A percentile compares a stretch with the other conserved stretches of the same genome.
These are phyloP conservation scores for Andrena bicolor DNA, from an alignment of 2,888 invertebrate genomes.

Conservation along the genomic window DNA sequence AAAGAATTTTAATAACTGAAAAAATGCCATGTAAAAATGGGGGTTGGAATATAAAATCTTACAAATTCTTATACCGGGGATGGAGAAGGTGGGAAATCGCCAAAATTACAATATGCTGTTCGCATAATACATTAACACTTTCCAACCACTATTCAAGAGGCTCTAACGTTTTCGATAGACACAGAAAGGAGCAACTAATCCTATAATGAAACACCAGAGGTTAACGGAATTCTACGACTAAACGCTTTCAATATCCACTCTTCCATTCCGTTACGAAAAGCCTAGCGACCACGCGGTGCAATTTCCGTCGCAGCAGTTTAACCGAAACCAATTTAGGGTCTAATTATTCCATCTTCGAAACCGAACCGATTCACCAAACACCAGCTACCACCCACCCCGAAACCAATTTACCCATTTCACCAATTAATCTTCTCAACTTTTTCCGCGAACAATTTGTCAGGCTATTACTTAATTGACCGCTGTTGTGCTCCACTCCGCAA, in stretches of 20 bases:
- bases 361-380: slow-evolving; percentile 6
- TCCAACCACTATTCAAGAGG: background rate
- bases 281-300: background rate
- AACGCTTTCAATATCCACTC: background rate
- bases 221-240: background rate
- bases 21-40: too few species aligned
- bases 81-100: too few species aligned
- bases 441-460: slow-evolving; percentile 37
- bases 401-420: slow-evolving; percentile 34
- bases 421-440: slow-evolving; percentile 24
- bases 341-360: slow-evolving; percentile 23
- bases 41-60: too few species aligned
- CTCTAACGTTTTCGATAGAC: background rate
- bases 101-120: too few species aligned
- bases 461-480: slow-evolving; percentile 26
- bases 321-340: slow-evolving; percentile 30
- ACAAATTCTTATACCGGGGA: too few species aligned
- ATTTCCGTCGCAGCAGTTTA: slow-evolving; percentile 27
- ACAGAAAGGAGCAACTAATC: background rate
- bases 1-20: too few species aligned
- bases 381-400: slow-evolving; percentile 10
- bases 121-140: too few species aligned
- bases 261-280: background rate
- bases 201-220: background rate
- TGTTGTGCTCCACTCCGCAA: background rate